Evolutionary conservation across 2,888 invertebrate genomes (phyloP), one percentile per base, ranked within the genome.

Genomic region (Neoascia interrupta): DNA sequence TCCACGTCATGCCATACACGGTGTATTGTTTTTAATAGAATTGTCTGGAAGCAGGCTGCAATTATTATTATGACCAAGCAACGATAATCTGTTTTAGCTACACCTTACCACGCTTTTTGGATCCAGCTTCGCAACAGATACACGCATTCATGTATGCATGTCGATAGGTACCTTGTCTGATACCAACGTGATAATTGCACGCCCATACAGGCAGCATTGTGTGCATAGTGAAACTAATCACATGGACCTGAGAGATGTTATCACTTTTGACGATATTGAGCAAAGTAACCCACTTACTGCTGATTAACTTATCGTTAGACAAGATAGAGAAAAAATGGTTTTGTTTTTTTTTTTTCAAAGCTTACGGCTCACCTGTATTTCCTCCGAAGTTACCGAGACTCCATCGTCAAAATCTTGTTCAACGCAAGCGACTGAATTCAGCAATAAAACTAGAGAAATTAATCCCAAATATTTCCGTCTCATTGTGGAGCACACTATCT

Each of bases 401-500:
- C 54, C 79, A 49, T 69, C 74, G 18, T 69, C 80, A 6, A 69
- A 58, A 15, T 80, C 80, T 43, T 74, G 61, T 26, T 80, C 68
- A 45, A 47, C 39, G 31, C 68, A 74, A 58, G 21, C 39, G 8
- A 54, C 74, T 31, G 56, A 49, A 56, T 63, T 79, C 6, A 79
- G 11, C 31, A 79, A 43, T 34, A 79, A 68, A 39, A 79, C n/a
- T 18, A 73, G 4, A 37, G 56, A 73, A 51, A 79, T 13, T 0
- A 79, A 23, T 56, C 73, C 79, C 8, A 79, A 56, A 54, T 73
- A 79, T 56, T 73, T 73, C 3, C 73, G 66, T 13, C 61, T 68
- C 79, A 79, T 79, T 21, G 37, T 63, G 47, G 6, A 49, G 36
- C 19, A 19, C 51, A 31, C 53, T 56, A 53, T 53, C 73, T 76